Base-by-base conservation (phyloP, 2,888 invertebrate species). In the Microplitis manilae region DNA sequence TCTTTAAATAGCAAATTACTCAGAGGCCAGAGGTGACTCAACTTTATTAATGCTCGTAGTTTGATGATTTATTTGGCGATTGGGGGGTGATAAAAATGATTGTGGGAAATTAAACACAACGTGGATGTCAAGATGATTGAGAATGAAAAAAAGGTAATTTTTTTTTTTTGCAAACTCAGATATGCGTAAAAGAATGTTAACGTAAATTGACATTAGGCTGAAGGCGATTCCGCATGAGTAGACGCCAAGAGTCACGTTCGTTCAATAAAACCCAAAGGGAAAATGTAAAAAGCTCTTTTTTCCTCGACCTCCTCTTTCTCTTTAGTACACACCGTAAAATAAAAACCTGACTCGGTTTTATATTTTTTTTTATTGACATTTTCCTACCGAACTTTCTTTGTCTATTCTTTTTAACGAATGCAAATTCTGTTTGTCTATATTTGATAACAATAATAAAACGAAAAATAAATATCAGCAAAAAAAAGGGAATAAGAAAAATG, bases 301-400 rank as follows among this genome's bases (percentile, higher is more conserved):
- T 50, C 9, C 50, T 50, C 8, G 13, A 30, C 2, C 30, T 30
- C 2, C 13, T 50, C 50, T 50, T 8, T 50, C 50, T 50, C 2
- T 30, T 50, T 50, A 5, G 50, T 5, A 50, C 13, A 50, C 50
- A 13, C 50, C 13, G 50, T 50, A 50, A 50, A 50, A 50, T 50
- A 50, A 50, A 50, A 50, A 50, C 50, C 50, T 50, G 50, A 50
- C 50, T 50, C 50, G 50, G 50, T 50, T 50, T 50, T 50, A 50
- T 50, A 50, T 50, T 50, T 50, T 50, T 50, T 50, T 50, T 50
- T 50, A 50, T 50, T 50, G 8, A 50, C 50, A 4, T 13, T 8
- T 13, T 50, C 13, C 50, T 30, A 30, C 30, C 2, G 30, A 30
- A 30, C 4, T 50, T 50, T 50, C 50, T 50, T 50, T 50, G 50